These are phyloP conservation scores for Pyrrhia umbra DNA, from an alignment of 2,888 invertebrate species.

Conservation along the genomic window DNA sequence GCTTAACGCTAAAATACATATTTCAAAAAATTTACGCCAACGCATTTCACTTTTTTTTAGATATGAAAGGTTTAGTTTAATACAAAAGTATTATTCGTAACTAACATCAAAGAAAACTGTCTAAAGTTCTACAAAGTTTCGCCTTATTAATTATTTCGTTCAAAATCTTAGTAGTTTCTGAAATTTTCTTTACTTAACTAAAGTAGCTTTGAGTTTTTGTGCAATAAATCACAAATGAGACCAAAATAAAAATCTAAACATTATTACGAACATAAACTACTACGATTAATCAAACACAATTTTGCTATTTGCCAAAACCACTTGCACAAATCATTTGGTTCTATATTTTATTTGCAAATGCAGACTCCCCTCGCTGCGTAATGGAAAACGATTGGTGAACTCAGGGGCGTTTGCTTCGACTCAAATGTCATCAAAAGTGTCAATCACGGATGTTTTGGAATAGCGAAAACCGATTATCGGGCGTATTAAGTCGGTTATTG, in stretches of 20 bases:
- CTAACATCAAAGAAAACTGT: background rate
- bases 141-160: background rate
- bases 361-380: constrained; percentile 64
- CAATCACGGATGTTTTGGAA: constrained; percentile 89
- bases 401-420: constrained; percentile 77
- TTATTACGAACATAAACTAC: constrained; percentile 9
- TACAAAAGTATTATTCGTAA: background rate
- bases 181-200: background rate
- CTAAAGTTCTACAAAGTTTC: background rate
- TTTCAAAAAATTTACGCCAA: background rate
- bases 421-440: constrained; percentile 87
- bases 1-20: too few species aligned
- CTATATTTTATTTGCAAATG: constrained; percentile 63
- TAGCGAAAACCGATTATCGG: constrained; percentile 89
- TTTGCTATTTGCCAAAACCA: constrained; percentile 56
- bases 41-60: background rate
- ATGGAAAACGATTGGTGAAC: constrained; percentile 73
- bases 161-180: background rate
- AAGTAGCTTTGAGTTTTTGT: background rate
- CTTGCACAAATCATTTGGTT: constrained; percentile 58
- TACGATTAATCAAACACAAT: constrained; percentile 52
- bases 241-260: constrained; percentile 33
- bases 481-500: constrained; percentile 89
- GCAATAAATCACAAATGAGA: constrained; percentile 14
- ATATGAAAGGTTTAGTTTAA: background rate